Evolutionary conservation across 92 coral and sea anemone genomes (phyloP).

Genomic region (Siderastrea radians): DNA sequence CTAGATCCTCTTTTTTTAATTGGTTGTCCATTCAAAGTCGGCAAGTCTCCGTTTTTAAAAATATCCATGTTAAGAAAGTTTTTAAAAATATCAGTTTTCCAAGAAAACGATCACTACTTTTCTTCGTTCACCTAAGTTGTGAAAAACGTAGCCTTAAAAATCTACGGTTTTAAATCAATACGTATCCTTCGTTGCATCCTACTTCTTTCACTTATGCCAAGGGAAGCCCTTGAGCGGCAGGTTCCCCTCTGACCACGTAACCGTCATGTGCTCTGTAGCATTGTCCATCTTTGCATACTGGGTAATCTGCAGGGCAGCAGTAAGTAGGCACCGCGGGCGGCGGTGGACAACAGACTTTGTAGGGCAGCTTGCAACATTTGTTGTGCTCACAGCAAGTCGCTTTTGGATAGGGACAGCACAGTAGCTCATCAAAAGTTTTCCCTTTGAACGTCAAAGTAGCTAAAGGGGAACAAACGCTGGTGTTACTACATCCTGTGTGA

Average conservation of each 20-base stretch:
- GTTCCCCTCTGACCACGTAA: conserved; percentile 61
- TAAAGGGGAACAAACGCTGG: neutral
- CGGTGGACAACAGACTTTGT: conserved; percentile 77
- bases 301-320: conserved; percentile 71
- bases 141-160: too few relatives aligned
- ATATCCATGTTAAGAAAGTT: too few relatives aligned
- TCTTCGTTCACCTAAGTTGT: too few relatives aligned
- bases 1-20: too few relatives aligned
- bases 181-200: too few relatives aligned
- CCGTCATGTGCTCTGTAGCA: conserved; percentile 69
- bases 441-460: conserved; percentile 70
- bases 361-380: conserved; percentile 74
- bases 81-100: too few relatives aligned
- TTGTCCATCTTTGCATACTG: conserved; percentile 55
- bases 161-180: too few relatives aligned
- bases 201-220: neutral
- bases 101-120: too few relatives aligned
- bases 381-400: conserved; percentile 85
- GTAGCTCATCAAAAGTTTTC: conserved; percentile 62
- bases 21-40: too few relatives aligned
- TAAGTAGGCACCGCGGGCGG: conserved; percentile 65
- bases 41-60: too few relatives aligned
- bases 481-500: too few relatives aligned
- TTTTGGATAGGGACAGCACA: conserved; percentile 74
- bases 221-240: conserved; percentile 20